Evolutionary conservation across 1,140 invertebrate species (phyloP), one percentile per base, ranked within the genome.

Genomic region (Argopecten irradians): DNA sequence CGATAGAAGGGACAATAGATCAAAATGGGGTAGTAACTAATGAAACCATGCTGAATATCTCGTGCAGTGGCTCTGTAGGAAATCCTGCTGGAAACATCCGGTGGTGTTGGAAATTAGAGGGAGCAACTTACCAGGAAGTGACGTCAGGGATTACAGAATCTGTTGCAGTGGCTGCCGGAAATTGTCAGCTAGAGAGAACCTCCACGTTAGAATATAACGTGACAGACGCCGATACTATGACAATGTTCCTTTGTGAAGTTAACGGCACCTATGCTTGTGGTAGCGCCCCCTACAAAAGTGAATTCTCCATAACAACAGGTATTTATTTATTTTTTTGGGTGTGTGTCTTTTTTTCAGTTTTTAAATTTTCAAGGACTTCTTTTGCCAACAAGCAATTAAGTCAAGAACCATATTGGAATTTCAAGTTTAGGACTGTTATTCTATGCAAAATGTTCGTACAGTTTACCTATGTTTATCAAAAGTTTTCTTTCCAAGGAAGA

Each of bases 221-320:
- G 55, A 71, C 55, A 1, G n/a, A 71, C 55, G 55, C 55, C 22
- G 55, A 71, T 71, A 71, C 55, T n/a, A 71, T 71, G 55, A 71
- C 55, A 71, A 71, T n/a, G 55, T 71, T 71, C n/a, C 8, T 71
- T 22, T 71, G 55, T 71, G 55, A 71, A 71, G 55, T 71, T 28
- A 71, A 71, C 55, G 55, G 55, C 22, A 71, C 55, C 8, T 71
- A 71, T 28, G 55, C 55, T 28, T 71, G 55, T 71, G 55, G 55
- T 71, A n/a, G 55, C 55, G 55, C 55, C 55, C 14, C 55, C 55
- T 71, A 71, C 55, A 71, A 71, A 71, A 71, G 55, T 71, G 55
- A 71, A 71, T 71, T 71, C 55, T 71, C 55, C 22, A 71, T 71
- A 71, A 71, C 55, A 71, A 71, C 55, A 71, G 55, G 55, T 71